Evolutionary conservation across 2,888 invertebrate species (phyloP).

Genomic region (Coenonympha glycerion): DNA sequence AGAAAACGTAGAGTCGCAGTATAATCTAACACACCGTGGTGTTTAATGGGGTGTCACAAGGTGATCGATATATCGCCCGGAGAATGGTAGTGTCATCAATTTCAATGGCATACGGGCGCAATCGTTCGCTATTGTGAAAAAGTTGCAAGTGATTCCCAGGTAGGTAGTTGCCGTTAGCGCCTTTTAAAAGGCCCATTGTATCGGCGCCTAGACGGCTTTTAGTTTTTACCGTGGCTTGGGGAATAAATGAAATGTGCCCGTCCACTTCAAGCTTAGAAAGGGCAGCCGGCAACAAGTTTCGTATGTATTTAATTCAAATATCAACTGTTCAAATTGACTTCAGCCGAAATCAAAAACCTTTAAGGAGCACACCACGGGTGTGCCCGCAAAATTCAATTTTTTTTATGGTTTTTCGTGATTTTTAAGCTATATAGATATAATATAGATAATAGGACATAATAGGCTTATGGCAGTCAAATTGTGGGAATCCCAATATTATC

Average conservation of each 20-base stretch:
- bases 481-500: too few species aligned
- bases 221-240: constrained; percentile 34
- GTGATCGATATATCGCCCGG: constrained; percentile 47
- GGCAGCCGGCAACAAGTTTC: constrained; percentile 8
- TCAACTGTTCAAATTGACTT: not conserved
- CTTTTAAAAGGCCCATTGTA: constrained; percentile 58
- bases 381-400: too few species aligned
- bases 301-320: not conserved
- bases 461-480: too few species aligned
- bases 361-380: too few species aligned
- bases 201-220: constrained; percentile 63
- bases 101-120: constrained; percentile 42
- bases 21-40: constrained; percentile 22
- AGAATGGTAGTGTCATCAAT: constrained; percentile 60
- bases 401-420: too few species aligned
- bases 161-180: constrained; percentile 62
- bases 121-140: constrained; percentile 38
- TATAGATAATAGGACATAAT: too few species aligned
- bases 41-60: constrained; percentile 33
- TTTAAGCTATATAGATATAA: too few species aligned
- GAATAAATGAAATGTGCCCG: constrained; percentile 21
- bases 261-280: constrained; percentile 17
- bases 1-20: not conserved
- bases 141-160: constrained; percentile 54
- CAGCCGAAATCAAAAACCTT: too few species aligned